Percentiles rank a stretch among this genome's conserved stretches.
phyloP scores from a whole-genome alignment of 2,888 invertebrate genomes.

The Drosophila kuntzei region DNA sequence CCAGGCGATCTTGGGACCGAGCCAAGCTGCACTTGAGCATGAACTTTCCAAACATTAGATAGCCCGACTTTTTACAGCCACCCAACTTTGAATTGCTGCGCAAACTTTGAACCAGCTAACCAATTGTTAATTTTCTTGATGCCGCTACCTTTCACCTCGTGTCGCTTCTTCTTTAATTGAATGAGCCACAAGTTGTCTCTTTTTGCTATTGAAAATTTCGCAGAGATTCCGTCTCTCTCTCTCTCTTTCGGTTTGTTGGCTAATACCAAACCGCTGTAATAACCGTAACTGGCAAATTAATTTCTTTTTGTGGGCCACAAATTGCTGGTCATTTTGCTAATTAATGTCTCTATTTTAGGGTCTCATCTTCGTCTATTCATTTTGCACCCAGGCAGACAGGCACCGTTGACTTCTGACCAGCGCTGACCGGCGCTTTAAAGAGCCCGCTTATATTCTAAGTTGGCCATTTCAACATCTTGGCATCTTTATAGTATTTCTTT shows the following conservation, averaged over 20 bases:
- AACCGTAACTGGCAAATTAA: conserved; percentile 81
- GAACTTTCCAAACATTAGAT: conserved; percentile 75
- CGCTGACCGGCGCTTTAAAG: conserved; percentile 41
- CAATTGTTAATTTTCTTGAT: conserved; percentile 16
- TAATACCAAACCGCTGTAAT: conserved; percentile 67
- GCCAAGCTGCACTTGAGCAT: conserved; percentile 60
- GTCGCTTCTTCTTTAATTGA: conserved; percentile 54
- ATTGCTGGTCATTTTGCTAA: conserved; percentile 78
- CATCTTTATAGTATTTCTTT: conserved; percentile 43
- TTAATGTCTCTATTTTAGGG: conserved; percentile 80
- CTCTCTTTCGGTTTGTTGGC: conserved; percentile 18
- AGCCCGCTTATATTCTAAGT: conserved; percentile 53
- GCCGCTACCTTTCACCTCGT: conserved; percentile 64
- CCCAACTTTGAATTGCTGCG: conserved; percentile 45
- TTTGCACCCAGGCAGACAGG: conserved; percentile 25
- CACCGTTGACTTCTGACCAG: conserved; percentile 40
- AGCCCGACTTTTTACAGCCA: conserved; percentile 31
- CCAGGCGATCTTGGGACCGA: conserved; percentile 46
- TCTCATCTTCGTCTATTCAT: conserved; percentile 49
- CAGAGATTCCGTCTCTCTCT: too few species aligned
- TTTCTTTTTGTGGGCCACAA: conserved; percentile 68
- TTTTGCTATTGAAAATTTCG: conserved; percentile 37
- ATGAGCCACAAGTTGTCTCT: conserved; percentile 26
- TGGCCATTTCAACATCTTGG: conserved; percentile 37
- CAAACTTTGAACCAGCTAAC: conserved; percentile 52